phyloP scores from a whole-genome alignment of 2,113 vertebrate genomes.

The Syngnathus floridae region DNA sequence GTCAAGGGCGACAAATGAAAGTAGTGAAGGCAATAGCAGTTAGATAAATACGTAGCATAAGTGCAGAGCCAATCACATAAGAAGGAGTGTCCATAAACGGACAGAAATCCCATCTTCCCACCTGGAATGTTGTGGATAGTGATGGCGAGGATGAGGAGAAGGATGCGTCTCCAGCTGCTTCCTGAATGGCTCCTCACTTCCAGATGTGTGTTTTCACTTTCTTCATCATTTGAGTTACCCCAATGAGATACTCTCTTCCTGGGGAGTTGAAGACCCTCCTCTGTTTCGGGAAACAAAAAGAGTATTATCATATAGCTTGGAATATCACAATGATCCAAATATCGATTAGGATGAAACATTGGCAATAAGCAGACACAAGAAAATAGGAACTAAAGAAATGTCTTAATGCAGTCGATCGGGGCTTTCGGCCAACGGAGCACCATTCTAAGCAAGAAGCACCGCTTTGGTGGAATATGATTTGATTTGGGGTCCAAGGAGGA shows the following conservation, averaged over 20 bases:
- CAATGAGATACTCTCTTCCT: slow-evolving; percentile 60
- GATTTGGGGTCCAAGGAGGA: too few relatives aligned
- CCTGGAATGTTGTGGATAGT: slow-evolving; percentile 97
- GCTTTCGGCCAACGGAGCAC: too few relatives aligned
- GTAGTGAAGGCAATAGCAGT: neutral
- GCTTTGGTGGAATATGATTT: too few relatives aligned
- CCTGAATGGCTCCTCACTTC: slow-evolving; percentile 29
- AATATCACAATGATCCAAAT: too few relatives aligned
- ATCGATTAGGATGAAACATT: too few relatives aligned
- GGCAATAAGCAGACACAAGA: too few relatives aligned
- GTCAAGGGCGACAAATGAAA: neutral
- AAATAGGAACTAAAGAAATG: too few relatives aligned
- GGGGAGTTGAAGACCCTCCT: slow-evolving; percentile 88
- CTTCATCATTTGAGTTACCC: slow-evolving; percentile 18
- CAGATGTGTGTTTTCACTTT: slow-evolving; percentile 17
- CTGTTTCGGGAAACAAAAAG: slow-evolving; percentile 70
- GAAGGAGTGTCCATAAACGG: too few relatives aligned
- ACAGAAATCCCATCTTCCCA: slow-evolving; percentile 46
- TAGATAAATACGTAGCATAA: too few relatives aligned
- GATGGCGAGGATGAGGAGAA: slow-evolving; percentile 88
- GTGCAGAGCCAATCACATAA: too few relatives aligned
- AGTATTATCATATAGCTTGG: neutral
- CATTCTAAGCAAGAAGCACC: too few relatives aligned
- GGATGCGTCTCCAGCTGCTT: slow-evolving; percentile 84
- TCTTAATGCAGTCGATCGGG: too few relatives aligned